Evolutionary conservation across 2,113 vertebrate species (phyloP).

Genomic region (Ceyx margarethae): DNA sequence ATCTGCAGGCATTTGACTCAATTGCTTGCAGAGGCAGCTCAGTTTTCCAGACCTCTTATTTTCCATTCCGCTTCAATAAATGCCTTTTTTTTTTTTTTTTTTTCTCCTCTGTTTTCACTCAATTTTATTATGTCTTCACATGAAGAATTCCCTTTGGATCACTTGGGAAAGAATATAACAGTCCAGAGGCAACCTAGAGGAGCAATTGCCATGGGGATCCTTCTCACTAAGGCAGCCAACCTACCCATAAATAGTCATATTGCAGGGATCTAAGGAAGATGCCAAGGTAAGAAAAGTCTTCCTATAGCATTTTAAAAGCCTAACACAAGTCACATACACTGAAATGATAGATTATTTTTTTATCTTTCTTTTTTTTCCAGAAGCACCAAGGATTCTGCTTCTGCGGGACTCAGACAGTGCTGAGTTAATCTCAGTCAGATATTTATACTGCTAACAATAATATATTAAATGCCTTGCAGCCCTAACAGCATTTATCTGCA

Average conservation of each 20-base stretch:
- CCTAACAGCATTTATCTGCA: background rate
- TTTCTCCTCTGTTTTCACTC: background rate
- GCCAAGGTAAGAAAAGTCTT: background rate
- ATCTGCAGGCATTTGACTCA: background rate
- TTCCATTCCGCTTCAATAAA: background rate
- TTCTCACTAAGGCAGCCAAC: background rate
- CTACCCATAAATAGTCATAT: background rate
- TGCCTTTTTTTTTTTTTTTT: background rate
- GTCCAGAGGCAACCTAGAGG: background rate
- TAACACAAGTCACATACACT: background rate
- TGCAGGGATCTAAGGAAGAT: background rate
- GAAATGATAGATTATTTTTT: background rate
- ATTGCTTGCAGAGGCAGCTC: background rate
- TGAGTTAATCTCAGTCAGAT: background rate
- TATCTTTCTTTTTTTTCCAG: background rate
- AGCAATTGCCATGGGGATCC: background rate
- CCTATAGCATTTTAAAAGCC: background rate
- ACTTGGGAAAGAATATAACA: background rate
- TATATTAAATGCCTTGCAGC: background rate
- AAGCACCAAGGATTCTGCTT: background rate
- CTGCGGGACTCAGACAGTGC: background rate
- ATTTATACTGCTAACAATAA: background rate
- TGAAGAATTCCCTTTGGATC: slow-evolving; percentile 6
- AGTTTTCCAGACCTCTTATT: background rate
- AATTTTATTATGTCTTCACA: background rate